phyloP scores from a whole-genome alignment of 2,113 vertebrate species.

The Willisornis vidua region DNA sequence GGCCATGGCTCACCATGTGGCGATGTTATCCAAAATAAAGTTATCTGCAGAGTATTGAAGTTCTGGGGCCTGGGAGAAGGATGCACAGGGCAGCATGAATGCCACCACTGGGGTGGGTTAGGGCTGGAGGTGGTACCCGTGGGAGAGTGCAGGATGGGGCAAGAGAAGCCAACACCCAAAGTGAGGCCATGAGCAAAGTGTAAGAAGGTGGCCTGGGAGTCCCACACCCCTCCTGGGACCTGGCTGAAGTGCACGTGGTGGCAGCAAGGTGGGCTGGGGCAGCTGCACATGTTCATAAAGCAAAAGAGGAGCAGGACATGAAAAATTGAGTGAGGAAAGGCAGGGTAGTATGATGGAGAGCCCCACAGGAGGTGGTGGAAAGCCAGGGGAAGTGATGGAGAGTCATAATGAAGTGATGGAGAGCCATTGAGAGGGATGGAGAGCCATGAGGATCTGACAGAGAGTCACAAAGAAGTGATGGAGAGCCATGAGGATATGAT shows the following conservation, averaged over 20 bases:
- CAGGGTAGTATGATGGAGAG: background rate
- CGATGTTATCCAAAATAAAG: background rate
- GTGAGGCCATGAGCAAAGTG: background rate
- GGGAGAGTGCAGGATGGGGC: background rate
- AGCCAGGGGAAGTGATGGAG: background rate
- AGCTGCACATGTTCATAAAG: fast-evolving
- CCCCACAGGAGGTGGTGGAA: background rate
- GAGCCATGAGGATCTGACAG: background rate
- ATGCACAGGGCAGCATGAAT: fast-evolving
- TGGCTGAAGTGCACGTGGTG: fast-evolving
- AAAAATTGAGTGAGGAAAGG: background rate
- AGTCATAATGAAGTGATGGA: background rate
- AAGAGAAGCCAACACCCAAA: background rate
- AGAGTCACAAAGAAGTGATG: background rate
- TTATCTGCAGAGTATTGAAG: background rate
- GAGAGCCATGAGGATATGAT: background rate
- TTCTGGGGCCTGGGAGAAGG: background rate
- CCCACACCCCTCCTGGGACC: background rate
- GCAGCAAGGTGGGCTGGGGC: background rate
- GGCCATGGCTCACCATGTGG: background rate
- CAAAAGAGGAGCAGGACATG: background rate
- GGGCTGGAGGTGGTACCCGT: background rate
- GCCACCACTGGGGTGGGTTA: background rate
- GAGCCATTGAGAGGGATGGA: background rate
- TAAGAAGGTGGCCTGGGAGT: background rate